phyloP scores from a whole-genome alignment of 2,888 invertebrate species.

The Heteropelma amictum region DNA sequence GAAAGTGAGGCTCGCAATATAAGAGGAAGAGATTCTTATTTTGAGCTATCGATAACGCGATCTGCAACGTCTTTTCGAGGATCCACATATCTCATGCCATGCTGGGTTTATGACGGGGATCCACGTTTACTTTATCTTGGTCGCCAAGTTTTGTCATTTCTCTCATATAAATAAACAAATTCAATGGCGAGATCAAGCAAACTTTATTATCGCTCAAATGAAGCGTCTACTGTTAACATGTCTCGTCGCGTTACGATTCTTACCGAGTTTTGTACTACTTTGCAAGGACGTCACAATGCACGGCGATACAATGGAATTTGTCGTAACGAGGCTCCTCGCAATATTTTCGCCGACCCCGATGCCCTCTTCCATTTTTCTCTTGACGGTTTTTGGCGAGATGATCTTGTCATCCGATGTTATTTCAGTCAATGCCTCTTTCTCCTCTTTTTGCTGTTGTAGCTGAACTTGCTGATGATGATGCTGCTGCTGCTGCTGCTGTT shows the following conservation, averaged over 20 bases:
- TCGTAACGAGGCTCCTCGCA: conserved; percentile 60
- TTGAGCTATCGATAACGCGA: no score
- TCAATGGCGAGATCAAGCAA: not conserved
- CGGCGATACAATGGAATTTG: conserved; percentile 62
- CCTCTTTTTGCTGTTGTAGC: conserved; percentile 62
- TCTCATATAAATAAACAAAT: not conserved
- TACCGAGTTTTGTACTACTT: conserved; percentile 71
- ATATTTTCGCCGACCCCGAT: conserved; percentile 58
- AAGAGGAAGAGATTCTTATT: no score
- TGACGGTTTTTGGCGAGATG: conserved; percentile 71
- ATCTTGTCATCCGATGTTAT: conserved; percentile 66
- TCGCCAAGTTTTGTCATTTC: not conserved
- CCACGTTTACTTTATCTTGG: not conserved
- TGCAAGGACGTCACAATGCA: conserved; percentile 63
- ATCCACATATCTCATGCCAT: not conserved
- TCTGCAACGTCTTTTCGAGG: not conserved
- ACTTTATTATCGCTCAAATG: conserved; percentile 14
- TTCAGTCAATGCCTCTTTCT: conserved; percentile 66
- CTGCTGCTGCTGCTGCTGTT: conserved; percentile 30
- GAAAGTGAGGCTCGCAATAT: no score
- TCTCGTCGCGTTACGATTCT: conserved; percentile 51
- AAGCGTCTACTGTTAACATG: conserved; percentile 14
- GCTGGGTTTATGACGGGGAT: no score
- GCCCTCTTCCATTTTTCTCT: conserved; percentile 72
- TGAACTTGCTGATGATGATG: conserved; percentile 45